phyloP scores from a whole-genome alignment of 2,113 vertebrate genomes.

The Regulus satrapa region DNA sequence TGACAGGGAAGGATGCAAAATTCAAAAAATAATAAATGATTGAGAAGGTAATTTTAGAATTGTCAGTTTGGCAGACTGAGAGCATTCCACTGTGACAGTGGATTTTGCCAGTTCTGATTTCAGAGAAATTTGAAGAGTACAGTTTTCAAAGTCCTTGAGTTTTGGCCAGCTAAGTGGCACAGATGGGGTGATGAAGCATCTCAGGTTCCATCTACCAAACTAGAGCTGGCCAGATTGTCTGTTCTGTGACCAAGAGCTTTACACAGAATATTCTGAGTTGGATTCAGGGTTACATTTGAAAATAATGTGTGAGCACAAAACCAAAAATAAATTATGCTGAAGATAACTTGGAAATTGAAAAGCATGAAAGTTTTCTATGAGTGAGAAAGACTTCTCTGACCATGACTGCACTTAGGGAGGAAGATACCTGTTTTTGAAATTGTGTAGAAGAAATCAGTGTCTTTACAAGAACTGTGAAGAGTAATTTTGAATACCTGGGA shows the following conservation, averaged over 20 bases:
- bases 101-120: background rate
- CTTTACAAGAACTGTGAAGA: background rate
- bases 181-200: background rate
- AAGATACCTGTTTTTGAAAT: background rate
- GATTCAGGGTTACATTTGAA: background rate
- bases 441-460: background rate
- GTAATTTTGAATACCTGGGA: background rate
- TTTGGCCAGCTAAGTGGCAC: background rate
- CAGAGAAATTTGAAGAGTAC: background rate
- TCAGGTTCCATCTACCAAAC: background rate
- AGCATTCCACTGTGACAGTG: background rate
- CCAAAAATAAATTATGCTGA: background rate
- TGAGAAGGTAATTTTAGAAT: background rate
- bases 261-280: background rate
- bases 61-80: background rate
- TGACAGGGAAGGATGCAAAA: background rate
- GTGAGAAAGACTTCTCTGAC: background rate
- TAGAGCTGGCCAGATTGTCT: background rate
- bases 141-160: background rate
- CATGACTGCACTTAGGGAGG: fast-evolving
- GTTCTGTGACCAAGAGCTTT: background rate
- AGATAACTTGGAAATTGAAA: background rate
- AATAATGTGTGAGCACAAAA: background rate
- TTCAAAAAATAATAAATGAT: background rate
- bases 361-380: background rate